These are phyloP conservation scores for Zosterops pallidus DNA, from an alignment of 2,113 vertebrate species.

Conservation along the genomic window DNA sequence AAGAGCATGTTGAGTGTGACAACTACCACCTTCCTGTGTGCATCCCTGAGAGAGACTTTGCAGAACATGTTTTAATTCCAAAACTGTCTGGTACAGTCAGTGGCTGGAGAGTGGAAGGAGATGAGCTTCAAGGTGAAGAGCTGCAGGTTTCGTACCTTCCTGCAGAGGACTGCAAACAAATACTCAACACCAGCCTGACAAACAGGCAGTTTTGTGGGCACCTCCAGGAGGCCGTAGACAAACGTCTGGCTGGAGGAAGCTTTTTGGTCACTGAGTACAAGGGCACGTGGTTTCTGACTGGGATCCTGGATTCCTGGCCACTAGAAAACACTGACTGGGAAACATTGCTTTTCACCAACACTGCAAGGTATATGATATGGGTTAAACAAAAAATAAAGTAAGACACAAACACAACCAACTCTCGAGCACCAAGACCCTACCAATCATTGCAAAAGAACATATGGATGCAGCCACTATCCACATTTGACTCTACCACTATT, in stretches of 20 bases:
- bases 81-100: conserved; percentile 60
- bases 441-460: background rate
- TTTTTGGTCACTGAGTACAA: conserved; percentile 73
- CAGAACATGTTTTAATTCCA: conserved; percentile 83
- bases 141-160: conserved; percentile 62
- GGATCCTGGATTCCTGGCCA: conserved; percentile 72
- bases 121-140: background rate
- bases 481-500: background rate
- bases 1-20: conserved; percentile 57
- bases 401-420: background rate
- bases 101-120: conserved; percentile 9
- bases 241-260: conserved; percentile 69
- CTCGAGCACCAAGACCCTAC: background rate
- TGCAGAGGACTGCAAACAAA: conserved; percentile 72
- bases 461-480: background rate
- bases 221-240: background rate
- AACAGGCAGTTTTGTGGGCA: conserved; percentile 87
- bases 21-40: conserved; percentile 76
- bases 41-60: conserved; percentile 84
- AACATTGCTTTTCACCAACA: conserved; percentile 80
- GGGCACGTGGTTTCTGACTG: conserved; percentile 85
- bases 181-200: conserved; percentile 76
- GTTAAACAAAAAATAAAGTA: conserved; percentile 65
- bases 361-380: conserved; percentile 85
- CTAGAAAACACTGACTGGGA: background rate